A percentile compares a stretch with the other conserved stretches of the same genome.
Evolutionary conservation across 2,113 vertebrate genomes (phyloP).

Genomic region (Axis porcinus): DNA sequence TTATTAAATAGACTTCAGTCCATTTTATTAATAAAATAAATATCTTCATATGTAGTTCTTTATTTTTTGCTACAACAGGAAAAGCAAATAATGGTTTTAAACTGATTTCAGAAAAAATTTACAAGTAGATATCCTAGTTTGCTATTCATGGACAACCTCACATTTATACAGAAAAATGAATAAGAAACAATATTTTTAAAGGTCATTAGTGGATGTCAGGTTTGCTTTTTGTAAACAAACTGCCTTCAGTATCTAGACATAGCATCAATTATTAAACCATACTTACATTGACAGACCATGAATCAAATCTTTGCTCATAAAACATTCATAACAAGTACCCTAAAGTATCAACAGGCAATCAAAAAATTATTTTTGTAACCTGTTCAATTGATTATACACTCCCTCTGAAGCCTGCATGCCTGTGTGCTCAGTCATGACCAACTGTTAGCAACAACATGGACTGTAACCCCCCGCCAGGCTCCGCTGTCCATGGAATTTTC

Average conservation of each 20-base stretch:
- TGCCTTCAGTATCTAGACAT: constrained; percentile 31
- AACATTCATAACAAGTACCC: constrained; percentile 70
- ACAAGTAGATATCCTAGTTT: constrained; percentile 33
- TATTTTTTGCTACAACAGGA: constrained; percentile 17
- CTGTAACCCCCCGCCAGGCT: background rate
- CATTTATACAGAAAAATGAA: constrained; percentile 26
- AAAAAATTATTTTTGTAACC: constrained; percentile 35
- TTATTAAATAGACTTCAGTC: background rate
- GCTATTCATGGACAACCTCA: constrained; percentile 7
- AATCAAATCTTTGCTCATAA: constrained; percentile 74
- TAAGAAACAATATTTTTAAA: constrained; percentile 49
- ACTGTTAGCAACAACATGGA: background rate
- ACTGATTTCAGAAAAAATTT: constrained; percentile 23
- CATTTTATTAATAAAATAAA: constrained; percentile 25
- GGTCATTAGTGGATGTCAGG: constrained; percentile 24
- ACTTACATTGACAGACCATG: constrained; percentile 56
- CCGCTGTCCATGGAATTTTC: background rate
- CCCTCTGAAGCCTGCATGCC: constrained; percentile 20
- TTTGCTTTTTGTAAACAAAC: constrained; percentile 73
- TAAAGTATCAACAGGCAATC: constrained; percentile 48
- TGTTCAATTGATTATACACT: constrained; percentile 51
- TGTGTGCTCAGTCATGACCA: background rate
- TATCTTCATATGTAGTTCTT: background rate
- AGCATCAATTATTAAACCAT: constrained; percentile 79
- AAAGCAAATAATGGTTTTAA: constrained; percentile 19